phyloP scores from a whole-genome alignment of 2,888 invertebrate genomes.

The Steinernema scapterisci region DNA sequence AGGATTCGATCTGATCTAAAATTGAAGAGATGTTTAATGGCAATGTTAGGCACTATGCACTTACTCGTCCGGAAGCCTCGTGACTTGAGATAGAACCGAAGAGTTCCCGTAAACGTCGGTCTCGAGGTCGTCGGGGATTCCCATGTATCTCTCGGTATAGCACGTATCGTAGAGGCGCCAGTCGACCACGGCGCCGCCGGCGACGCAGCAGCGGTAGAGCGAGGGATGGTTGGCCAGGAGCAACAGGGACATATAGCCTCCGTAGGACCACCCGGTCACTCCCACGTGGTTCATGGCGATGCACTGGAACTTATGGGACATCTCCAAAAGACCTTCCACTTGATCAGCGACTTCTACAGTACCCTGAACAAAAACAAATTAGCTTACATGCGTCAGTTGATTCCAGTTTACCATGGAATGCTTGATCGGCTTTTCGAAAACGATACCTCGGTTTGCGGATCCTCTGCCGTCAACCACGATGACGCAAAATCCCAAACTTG shows the following conservation, averaged over 20 bases:
- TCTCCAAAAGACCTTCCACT: slow-evolving; percentile 86
- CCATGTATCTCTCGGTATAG: slow-evolving; percentile 56
- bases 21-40: slow-evolving; percentile 26
- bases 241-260: slow-evolving; percentile 91
- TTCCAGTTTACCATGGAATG: slow-evolving; percentile 81
- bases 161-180: slow-evolving; percentile 98
- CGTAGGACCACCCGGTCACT: slow-evolving; percentile 98
- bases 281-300: slow-evolving; percentile 90
- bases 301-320: slow-evolving; percentile 79
- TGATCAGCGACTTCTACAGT: slow-evolving; percentile 91
- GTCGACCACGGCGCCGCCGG: slow-evolving; percentile 95
- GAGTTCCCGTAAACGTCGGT: slow-evolving; percentile 79
- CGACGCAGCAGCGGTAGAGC: slow-evolving; percentile 75
- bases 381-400: background rate
- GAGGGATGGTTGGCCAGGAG: slow-evolving; percentile 89
- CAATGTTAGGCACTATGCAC: too few relatives aligned
- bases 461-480: slow-evolving; percentile 93
- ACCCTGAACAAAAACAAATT: slow-evolving; percentile 73
- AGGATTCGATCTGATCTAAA: slow-evolving; percentile 76
- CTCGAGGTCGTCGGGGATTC: slow-evolving; percentile 66
- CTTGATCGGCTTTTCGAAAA: slow-evolving; percentile 87
- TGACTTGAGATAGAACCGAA: slow-evolving; percentile 82
- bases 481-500: slow-evolving; percentile 93
- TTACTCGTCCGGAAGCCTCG: slow-evolving; percentile 87
- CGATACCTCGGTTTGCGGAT: slow-evolving; percentile 86